Percentiles rank a stretch among this genome's conserved stretches.
These are phyloP conservation scores for Aphodius granarius DNA, from an alignment of 2,888 invertebrate genomes.

Conservation along the genomic window DNA sequence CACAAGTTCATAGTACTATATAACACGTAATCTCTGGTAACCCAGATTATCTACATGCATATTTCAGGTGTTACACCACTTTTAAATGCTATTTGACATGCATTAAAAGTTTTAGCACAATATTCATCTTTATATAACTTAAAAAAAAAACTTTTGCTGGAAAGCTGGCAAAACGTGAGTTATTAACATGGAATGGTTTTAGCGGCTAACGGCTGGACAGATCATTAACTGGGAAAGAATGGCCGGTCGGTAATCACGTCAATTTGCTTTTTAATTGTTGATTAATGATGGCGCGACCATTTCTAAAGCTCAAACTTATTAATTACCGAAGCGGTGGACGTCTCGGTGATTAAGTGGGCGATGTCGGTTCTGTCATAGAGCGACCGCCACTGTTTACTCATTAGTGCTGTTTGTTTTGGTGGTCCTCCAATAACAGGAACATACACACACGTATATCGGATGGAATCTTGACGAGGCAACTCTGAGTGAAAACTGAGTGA, in stretches of 20 bases:
- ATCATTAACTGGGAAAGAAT: slow-evolving; percentile 36
- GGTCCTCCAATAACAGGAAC: slow-evolving; percentile 36
- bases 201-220: not conserved
- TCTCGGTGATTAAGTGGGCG: slow-evolving; percentile 44
- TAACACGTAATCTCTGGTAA: too few species aligned
- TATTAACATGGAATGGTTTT: not conserved
- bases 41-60: too few species aligned
- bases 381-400: slow-evolving; percentile 48
- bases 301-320: not conserved
- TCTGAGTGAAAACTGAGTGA: not conserved
- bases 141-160: not conserved
- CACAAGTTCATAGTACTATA: too few species aligned
- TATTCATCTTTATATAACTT: too few species aligned
- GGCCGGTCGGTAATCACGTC: slow-evolving; percentile 44
- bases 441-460: not conserved
- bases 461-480: not conserved
- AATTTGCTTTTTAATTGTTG: slow-evolving; percentile 49
- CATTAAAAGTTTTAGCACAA: too few species aligned
- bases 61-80: too few species aligned
- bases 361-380: slow-evolving; percentile 44
- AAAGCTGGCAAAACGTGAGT: not conserved
- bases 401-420: slow-evolving; percentile 46
- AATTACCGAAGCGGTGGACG: not conserved
- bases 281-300: slow-evolving; percentile 43
- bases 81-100: too few species aligned